A percentile compares a stretch with the other conserved stretches of the same genome.
Evolutionary conservation across 2,888 invertebrate genomes (phyloP).

Genomic region (Geotrupes spiniger): DNA sequence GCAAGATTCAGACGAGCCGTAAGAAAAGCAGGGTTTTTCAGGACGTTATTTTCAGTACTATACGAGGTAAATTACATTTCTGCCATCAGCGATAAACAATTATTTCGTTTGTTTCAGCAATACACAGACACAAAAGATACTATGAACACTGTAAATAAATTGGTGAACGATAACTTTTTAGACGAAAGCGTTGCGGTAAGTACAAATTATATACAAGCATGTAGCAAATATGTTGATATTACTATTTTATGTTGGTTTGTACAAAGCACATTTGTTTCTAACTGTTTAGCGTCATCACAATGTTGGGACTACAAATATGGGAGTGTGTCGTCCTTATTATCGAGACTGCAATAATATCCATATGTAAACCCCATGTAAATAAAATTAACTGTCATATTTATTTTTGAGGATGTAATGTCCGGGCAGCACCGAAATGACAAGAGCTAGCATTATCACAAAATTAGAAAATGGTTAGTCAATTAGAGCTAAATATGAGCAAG

Average conservation of each 20-base stretch:
- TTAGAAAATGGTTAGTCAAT: no score
- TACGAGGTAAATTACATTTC: slow-evolving; percentile 35
- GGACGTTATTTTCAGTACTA: slow-evolving; percentile 40
- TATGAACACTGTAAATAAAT: slow-evolving; percentile 46
- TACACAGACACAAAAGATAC: slow-evolving; percentile 53
- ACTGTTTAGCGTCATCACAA: no score
- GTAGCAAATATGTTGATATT: slow-evolving; percentile 18
- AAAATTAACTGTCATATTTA: neutral
- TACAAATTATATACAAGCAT: slow-evolving; percentile 24
- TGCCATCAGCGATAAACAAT: slow-evolving; percentile 9
- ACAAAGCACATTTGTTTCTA: no score
- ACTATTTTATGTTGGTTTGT: neutral
- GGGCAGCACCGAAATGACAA: neutral
- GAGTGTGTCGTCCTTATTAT: no score
- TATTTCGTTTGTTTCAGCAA: slow-evolving; percentile 45
- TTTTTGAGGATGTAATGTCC: no score
- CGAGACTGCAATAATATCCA: no score
- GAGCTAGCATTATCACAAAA: no score
- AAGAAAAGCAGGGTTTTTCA: slow-evolving; percentile 40
- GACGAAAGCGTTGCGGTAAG: slow-evolving; percentile 46
- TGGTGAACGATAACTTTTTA: slow-evolving; percentile 48
- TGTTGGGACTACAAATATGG: no score
- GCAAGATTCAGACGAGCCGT: slow-evolving; percentile 23
- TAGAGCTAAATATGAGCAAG: no score
- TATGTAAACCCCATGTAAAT: neutral